Evolutionary conservation across 2,888 invertebrate species (phyloP), one percentile per base, ranked within the genome.

Genomic region (Trachelus troglodyta): DNA sequence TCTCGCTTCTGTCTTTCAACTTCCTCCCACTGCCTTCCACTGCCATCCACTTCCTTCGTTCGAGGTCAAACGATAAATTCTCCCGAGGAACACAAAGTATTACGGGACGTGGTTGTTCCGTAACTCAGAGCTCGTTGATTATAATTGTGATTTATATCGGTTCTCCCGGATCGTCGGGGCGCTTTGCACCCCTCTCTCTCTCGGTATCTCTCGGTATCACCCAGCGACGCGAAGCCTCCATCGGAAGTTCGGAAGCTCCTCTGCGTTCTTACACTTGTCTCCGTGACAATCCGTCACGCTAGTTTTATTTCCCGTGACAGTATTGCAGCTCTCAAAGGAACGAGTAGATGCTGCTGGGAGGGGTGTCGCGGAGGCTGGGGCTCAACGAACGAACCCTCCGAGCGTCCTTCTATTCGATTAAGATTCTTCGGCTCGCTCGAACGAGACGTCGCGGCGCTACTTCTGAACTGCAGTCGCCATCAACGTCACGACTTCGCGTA

Each of bases 81-180:
- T 40, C 15, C 4, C 40, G 35, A 37, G 73, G 69, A 75, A 77
- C 75, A 75, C 56, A 69, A 37, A 73, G 73, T 77, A 79, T 79
- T 69, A 75, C 77, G 23, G 73, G 23, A n/a, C 73, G 33, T 31
- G 69, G 40, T 6, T 69, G 23, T 30, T 73, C n/a, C 79, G 77
- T 85, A 82, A 84, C 83, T 40, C 40, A 40, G 84, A 84, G 87
- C 85, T 85, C 88, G 88, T 87, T 87, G 87, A 88, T 87, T 88
- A 87, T 87, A 87, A 87, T 87, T 87, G 87, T 87, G 87, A 87
- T 87, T 87, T 88, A 87, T 87, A 84, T 82, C 79, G 81, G 74
- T 35, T 35, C 12, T 31, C 69, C 56, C 68, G 74, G 77, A 30
- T 75, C 34, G 34, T 34, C 40, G 23, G 75, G 34, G 31, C 34